A percentile compares a stretch with the other conserved stretches of the same genome.
Conservation (phyloP, 2,113 vertebrate genomes). For the Oreochromis tanganicae region DNA sequence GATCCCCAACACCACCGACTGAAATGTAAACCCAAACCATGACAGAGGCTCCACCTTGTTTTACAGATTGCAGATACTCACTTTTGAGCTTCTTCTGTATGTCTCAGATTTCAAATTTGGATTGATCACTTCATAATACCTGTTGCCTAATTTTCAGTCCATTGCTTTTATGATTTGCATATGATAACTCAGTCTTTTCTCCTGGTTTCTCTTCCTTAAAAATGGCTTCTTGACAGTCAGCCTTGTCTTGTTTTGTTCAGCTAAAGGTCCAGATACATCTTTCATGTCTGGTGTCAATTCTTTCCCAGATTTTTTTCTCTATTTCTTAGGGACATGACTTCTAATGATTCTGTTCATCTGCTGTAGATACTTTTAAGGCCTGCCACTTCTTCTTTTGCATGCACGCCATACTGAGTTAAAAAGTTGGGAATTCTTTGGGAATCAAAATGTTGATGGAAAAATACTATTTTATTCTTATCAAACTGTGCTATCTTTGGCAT, state of each 20-base stretch:
- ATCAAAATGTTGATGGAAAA: background rate
- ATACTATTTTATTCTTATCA: background rate
- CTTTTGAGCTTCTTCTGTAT: background rate
- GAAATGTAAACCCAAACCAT: background rate
- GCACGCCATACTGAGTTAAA: background rate
- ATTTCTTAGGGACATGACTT: background rate
- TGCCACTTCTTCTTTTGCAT: background rate
- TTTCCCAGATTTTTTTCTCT: accelerated
- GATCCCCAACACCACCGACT: background rate
- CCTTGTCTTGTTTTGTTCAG: background rate
- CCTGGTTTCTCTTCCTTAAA: accelerated
- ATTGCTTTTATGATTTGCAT: background rate
- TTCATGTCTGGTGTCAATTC: accelerated
- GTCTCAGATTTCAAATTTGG: background rate
- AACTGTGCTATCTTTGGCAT: background rate
- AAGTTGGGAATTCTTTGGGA: background rate
- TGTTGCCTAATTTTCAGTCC: background rate
- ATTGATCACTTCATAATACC: accelerated
- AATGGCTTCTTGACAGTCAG: background rate
- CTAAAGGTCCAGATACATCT: background rate
- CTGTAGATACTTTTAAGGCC: background rate
- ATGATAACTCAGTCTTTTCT: background rate
- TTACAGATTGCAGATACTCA: no score
- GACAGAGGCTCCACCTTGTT: no score
- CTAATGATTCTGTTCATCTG: background rate